Percentiles rank a stretch among this genome's conserved stretches.
phyloP scores from a whole-genome alignment of 2,888 invertebrate species.

The Macrophya annulata region DNA sequence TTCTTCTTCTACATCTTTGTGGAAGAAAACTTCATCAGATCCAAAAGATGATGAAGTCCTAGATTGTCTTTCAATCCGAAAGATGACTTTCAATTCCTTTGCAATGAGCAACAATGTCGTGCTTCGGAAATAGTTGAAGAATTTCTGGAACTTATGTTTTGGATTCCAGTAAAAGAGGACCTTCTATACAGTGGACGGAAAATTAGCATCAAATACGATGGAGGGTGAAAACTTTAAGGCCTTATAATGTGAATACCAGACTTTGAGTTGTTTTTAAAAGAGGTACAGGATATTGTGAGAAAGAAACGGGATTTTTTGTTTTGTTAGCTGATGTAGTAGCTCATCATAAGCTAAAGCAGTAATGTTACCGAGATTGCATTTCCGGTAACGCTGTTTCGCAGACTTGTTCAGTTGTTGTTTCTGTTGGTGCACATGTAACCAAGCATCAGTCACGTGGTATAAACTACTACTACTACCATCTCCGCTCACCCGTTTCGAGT shows the following conservation, averaged over 20 bases:
- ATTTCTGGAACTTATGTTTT: neutral
- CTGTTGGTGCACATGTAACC: slow-evolving; percentile 56
- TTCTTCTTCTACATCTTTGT: neutral
- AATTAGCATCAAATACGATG: neutral
- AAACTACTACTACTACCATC: slow-evolving; percentile 45
- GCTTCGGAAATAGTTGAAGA: neutral
- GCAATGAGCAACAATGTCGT: neutral
- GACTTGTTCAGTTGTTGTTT: slow-evolving; percentile 44
- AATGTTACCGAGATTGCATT: neutral
- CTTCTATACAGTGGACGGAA: neutral
- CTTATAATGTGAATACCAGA: neutral
- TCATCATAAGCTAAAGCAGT: slow-evolving; percentile 5
- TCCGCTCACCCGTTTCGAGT: slow-evolving; percentile 73
- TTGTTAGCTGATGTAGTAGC: neutral
- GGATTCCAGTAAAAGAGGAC: neutral
- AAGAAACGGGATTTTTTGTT: neutral
- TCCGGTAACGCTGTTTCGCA: slow-evolving; percentile 27
- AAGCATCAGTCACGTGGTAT: slow-evolving; percentile 32
- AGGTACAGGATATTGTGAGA: neutral
- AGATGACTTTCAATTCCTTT: neutral
- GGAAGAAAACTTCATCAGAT: neutral
- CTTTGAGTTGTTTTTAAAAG: neutral
- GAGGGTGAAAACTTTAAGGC: neutral
- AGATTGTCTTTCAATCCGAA: neutral
- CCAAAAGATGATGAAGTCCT: neutral